Base-by-base conservation (phyloP, 2,113 vertebrate species). In the Chelonoidis abingdonii region DNA sequence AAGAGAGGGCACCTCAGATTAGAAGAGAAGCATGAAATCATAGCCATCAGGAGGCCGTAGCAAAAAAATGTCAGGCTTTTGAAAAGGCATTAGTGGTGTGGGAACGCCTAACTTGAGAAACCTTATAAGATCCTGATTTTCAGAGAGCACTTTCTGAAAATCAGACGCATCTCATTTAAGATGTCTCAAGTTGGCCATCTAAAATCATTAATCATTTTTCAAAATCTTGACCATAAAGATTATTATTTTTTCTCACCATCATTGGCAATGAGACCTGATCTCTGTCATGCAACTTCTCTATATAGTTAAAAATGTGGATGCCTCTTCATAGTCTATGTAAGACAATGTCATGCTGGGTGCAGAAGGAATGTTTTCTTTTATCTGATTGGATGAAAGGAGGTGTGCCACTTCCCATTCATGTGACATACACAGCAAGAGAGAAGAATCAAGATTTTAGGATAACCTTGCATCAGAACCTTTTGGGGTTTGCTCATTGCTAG, bases 221-320 rank as follows among this genome's bases (percentile, higher is more conserved):
- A 65, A 88, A 89, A 78, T 5, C 27, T 83, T 91, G 24, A 94
- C 57, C 84, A 72, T 53, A 93, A 84, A 79, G 35, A 9, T 95
- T 47, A 62, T 79, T 89, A 10, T 93, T 83, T 92, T 81, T 83
- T 76, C 72, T 76, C 72, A 44, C 38, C 8, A 21, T 88, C 93
- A 38, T 89, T 85, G 75, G 78, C 27, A 19, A 38, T 75, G 87
- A 80, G 12, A 44, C 22, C 3, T 80, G 19, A 1, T 85, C 86
- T 94, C 41, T 12, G 81, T 88, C 86, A 75, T 31, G 84, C 24
- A 16, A 80, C 1, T 93, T 72, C 5, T 6, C 49, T 56, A 53
- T 47, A 85, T 88, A 80, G 75, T 31, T 57, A 83, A 78, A 82
- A 90, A 81, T 0, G 1, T 86, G 83, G 35, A 7, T 19, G 2